Evolutionary conservation across 2,888 invertebrate genomes (phyloP), one percentile per base, ranked within the genome.

Genomic region (Drosophila engyochracea): DNA sequence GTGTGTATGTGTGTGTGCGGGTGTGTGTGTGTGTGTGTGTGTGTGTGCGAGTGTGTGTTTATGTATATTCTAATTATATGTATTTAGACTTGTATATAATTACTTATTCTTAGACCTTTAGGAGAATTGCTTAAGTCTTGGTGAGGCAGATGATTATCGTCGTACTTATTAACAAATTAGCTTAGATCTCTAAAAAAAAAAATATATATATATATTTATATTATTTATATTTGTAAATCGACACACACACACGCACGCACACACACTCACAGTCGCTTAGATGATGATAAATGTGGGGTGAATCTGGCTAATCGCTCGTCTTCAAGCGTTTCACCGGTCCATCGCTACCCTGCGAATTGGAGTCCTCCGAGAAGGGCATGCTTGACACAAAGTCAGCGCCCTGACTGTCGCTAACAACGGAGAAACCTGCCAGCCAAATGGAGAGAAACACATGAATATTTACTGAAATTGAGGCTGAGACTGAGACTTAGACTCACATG

Each of bases 381-480:
- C 97, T 96, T n/a, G 97, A 97, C 70, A 97, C 97, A 91, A 96
- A 97, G 80, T 97, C 97, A 2, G 97, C 96, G 22, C 97, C 97
- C 94, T 97, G 97, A 1, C 97, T 97, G 93, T 98, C 98, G 92
- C 97, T 97, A 10, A 97, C 97, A 82, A 97, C 97, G 25, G 97
- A 98, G 93, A 97, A 97, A 94, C 97, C 97, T 97, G 93, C 0
- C 22, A 47, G 10, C n/a, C 14, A 28, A 28, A n/a, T 6, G 1
- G 6, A n/a, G 30, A 16, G 19, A n/a, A 4, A 16, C 19, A n/a
- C n/a, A 54, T 14, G 4, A 28, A 54, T 3, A 49, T 22, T 39
- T 0, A 41, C 16, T n/a, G 14, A 30, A 2, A 16, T 6, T 37
- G n/a, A 7, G 19, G n/a, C 41, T 44, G 35, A 35, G 35, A 16